Percentiles rank a stretch among this genome's conserved stretches.
phyloP scores from a whole-genome alignment of 1,140 invertebrate genomes.

The Diuraphis noxia region DNA sequence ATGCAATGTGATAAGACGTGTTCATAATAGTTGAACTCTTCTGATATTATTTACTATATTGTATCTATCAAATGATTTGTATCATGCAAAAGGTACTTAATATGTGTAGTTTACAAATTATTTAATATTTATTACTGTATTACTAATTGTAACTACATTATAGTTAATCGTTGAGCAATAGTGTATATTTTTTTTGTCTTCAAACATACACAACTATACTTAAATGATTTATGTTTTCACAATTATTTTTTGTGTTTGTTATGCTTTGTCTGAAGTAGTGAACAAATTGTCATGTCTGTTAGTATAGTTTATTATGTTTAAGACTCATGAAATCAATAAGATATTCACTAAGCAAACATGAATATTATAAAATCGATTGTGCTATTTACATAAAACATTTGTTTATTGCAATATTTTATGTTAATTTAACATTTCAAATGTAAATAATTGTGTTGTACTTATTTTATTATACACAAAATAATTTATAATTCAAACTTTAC shows the following conservation, averaged over 20 bases:
- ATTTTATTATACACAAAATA: background rate
- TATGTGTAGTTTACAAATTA: background rate
- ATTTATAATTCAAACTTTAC: background rate
- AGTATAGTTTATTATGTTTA: background rate
- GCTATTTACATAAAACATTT: background rate
- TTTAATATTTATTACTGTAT: background rate
- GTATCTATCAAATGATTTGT: background rate
- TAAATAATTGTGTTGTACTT: slow-evolving; percentile 9
- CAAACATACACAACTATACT: background rate
- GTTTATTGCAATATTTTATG: background rate
- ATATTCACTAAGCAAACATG: background rate
- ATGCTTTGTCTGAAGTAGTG: background rate
- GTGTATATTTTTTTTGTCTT: background rate
- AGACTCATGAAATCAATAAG: background rate
- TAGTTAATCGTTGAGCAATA: background rate
- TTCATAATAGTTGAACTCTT: background rate
- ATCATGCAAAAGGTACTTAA: background rate
- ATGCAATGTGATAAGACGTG: background rate
- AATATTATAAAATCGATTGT: slow-evolving; percentile 6
- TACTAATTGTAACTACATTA: background rate
- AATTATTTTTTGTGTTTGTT: background rate
- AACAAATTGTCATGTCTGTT: background rate
- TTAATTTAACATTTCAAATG: background rate
- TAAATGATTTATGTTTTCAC: background rate
- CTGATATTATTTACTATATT: slow-evolving; percentile 7